Evolutionary conservation across 2,888 invertebrate genomes (phyloP).

Genomic region (Liodrosophila aerea): DNA sequence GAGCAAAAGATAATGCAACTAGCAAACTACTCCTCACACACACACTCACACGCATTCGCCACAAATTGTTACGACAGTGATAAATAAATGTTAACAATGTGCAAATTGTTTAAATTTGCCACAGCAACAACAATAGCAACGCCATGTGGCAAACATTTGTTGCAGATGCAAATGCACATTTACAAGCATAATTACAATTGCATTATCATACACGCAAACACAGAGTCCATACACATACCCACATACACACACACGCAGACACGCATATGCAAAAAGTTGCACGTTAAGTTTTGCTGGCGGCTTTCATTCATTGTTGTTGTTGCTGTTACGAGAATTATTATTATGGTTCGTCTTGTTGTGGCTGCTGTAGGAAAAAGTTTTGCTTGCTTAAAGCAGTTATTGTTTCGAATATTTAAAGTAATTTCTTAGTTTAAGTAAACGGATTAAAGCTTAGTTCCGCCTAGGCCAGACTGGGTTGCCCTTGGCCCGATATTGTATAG

Average conservation of each 20-base stretch:
- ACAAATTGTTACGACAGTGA: conserved; percentile 64
- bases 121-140: conserved; percentile 50
- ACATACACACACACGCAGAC: conserved; percentile 22
- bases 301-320: conserved; percentile 41
- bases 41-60: conserved; percentile 23
- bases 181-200: conserved; percentile 68
- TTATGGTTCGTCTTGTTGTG: conserved; percentile 27
- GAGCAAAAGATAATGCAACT: conserved; percentile 51
- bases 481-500: conserved; percentile 22
- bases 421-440: conserved; percentile 28
- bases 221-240: conserved; percentile 12
- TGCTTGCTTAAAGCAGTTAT: conserved; percentile 47
- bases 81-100: conserved; percentile 71
- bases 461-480: conserved; percentile 10
- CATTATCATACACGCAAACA: conserved; percentile 53
- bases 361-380: conserved; percentile 36
- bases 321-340: conserved; percentile 42
- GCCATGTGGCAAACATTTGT: conserved; percentile 38
- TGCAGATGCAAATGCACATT: conserved; percentile 56
- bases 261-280: conserved; percentile 44
- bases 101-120: conserved; percentile 66
- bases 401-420: conserved; percentile 46
- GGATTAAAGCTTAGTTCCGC: conserved; percentile 11
- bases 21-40: conserved; percentile 34
- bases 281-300: conserved; percentile 50